Evolutionary conservation across 1,140 invertebrate genomes (phyloP).

Genomic region (Homarus americanus): DNA sequence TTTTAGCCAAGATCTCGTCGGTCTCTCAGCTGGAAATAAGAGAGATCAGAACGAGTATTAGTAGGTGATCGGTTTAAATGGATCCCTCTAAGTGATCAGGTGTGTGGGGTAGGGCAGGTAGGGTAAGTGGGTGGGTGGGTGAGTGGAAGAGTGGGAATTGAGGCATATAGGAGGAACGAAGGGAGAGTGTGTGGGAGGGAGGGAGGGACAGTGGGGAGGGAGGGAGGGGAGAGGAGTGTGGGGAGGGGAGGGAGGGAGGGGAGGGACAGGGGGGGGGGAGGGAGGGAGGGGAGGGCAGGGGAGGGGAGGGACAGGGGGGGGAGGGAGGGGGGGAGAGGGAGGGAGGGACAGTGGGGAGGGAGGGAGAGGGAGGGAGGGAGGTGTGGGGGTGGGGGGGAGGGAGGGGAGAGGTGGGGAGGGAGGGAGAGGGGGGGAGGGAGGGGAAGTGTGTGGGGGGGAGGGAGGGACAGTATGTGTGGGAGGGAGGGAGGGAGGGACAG

Average conservation of each 20-base stretch:
- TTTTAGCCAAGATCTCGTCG: no score
- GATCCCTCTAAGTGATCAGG: no score
- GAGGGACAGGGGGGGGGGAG: no score
- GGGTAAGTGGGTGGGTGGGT: no score
- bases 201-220: no score
- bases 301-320: conserved; percentile 3
- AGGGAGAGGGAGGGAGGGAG: background rate
- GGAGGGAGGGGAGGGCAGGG: background rate
- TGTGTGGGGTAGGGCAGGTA: no score
- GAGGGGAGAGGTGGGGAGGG: background rate
- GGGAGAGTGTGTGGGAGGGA: no score
- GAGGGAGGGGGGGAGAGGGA: conserved; percentile 16
- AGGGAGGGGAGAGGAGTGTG: background rate
- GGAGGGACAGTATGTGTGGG: background rate
- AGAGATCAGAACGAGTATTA: no score
- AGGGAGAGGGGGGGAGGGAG: background rate
- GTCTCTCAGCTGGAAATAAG: no score
- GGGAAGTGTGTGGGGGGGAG: background rate
- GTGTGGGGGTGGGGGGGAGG: background rate
- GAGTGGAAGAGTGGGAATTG: no score
- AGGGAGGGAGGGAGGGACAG: background rate
- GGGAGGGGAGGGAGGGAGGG: background rate
- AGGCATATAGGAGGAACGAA: no score
- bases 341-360: background rate
- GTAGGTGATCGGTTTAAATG: no score